These are phyloP conservation scores for Sinosuthora webbiana DNA, from an alignment of 2,113 vertebrate genomes.

Conservation along the genomic window DNA sequence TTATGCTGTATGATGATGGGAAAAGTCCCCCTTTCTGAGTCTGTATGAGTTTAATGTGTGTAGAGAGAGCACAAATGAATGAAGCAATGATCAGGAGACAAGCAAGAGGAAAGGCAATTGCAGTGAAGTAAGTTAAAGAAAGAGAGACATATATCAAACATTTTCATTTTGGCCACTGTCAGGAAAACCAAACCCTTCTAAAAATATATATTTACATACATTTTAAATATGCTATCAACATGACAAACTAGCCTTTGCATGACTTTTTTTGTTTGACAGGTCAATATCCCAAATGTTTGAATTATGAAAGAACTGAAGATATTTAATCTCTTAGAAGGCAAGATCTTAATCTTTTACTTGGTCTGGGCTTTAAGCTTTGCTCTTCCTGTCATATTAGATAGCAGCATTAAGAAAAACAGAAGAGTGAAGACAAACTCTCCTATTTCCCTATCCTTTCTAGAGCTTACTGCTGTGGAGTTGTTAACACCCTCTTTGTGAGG, in stretches of 20 bases:
- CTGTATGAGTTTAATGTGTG: neutral
- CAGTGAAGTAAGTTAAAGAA: neutral
- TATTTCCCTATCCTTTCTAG: neutral
- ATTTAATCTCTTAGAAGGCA: neutral
- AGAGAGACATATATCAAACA: neutral
- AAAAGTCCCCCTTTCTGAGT: neutral
- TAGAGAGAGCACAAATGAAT: slow-evolving; percentile 28
- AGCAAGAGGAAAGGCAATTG: slow-evolving; percentile 9
- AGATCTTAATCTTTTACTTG: neutral
- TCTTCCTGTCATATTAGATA: neutral
- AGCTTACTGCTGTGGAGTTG: neutral
- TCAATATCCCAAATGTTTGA: neutral
- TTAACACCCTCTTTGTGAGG: neutral
- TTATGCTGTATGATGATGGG: neutral
- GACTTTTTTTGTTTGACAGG: neutral
- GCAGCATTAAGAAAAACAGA: neutral
- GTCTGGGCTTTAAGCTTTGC: neutral
- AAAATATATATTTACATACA: neutral
- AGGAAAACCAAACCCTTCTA: neutral
- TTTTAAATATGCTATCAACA: neutral
- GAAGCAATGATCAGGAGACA: slow-evolving; percentile 25
- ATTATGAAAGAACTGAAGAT: neutral
- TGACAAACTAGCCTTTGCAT: neutral
- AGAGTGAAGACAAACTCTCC: neutral
- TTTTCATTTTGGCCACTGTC: neutral